Evolutionary conservation across 2,888 invertebrate species (phyloP), one percentile per base, ranked within the genome.

Genomic region (Arge pagana): DNA sequence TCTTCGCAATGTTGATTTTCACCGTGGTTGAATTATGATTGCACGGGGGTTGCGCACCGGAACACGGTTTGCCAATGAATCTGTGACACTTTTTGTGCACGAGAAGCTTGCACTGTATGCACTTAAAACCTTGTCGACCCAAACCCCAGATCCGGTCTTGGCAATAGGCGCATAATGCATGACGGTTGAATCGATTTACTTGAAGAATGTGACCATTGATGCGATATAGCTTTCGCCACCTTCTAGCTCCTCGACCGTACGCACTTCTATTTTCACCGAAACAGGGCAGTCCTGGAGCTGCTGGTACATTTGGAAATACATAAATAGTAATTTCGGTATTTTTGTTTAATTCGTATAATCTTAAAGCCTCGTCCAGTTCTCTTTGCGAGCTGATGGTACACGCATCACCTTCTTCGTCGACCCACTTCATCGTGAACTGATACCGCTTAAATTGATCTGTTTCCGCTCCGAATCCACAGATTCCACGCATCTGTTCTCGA

Each of bases 81-180:
- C 85, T 84, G 72, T 86, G 85, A 68, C 86, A 86, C 68, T 85
- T 82, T 71, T 86, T 87, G 76, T 86, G 86, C 4, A 86, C 84
- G 56, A 85, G 77, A 31, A 85, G 72, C 66, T 84, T 83, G 72
- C 86, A 86, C 67, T 82, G 83, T 54, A 82, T 81, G 70, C 86
- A 86, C 68, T 84, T 83, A 74, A 82, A 85, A 19, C 85, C 86
- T 69, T 85, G 85, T 15, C 85, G 77, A n/a, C 86, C 86, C 52
- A 86, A 76, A 13, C 86, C 86, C 85, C 85, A 87, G 60, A 86
- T 85, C 52, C 84, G 79, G 71, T 86, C 86, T 52, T 80, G 78
- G 68, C 86, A 87, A 67, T 81, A 82, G 57, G 82, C 82, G 76
- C 86, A 86, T 58, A 82, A 80, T 13, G 85, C 85, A 61, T 81